phyloP scores from a whole-genome alignment of 2,888 invertebrate genomes.

The Drosophila nigritarsus region DNA sequence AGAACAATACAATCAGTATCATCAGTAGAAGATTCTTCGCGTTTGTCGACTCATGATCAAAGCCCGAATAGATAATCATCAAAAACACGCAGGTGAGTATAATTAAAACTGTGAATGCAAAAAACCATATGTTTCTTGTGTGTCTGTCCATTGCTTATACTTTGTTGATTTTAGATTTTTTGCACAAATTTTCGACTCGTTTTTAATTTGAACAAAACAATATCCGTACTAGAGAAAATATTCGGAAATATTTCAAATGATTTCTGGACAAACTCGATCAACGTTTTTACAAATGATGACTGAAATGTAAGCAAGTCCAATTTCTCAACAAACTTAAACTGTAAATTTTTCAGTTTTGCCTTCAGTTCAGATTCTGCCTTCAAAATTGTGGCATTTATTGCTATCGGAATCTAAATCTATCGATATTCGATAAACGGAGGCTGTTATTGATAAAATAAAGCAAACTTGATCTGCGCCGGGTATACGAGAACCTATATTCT shows the following conservation, averaged over 20 bases:
- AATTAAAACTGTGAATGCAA: constrained; percentile 7
- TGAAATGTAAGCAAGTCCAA: background rate
- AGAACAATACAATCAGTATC: constrained; percentile 27
- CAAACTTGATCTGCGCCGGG: too few species aligned
- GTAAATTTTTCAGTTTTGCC: background rate
- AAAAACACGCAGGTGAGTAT: constrained; percentile 2
- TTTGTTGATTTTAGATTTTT: background rate
- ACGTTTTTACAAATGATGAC: background rate
- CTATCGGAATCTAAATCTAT: too few species aligned
- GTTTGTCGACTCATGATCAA: constrained; percentile 34
- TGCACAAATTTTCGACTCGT: background rate
- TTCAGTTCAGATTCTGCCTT: too few species aligned
- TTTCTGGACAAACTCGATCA: background rate
- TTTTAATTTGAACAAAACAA: background rate
- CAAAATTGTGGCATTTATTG: too few species aligned
- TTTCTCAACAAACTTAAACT: background rate
- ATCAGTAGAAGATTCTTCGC: constrained; percentile 32
- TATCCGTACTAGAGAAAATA: background rate
- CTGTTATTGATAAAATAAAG: too few species aligned
- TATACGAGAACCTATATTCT: too few species aligned
- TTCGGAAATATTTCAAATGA: background rate
- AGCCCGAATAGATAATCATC: constrained; percentile 19
- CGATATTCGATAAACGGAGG: too few species aligned
- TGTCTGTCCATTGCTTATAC: background rate
- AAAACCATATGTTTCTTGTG: background rate